Evolutionary conservation across 2,113 vertebrate genomes (phyloP), one percentile per base, ranked within the genome.

Genomic region (Cyanoliseus patagonus): DNA sequence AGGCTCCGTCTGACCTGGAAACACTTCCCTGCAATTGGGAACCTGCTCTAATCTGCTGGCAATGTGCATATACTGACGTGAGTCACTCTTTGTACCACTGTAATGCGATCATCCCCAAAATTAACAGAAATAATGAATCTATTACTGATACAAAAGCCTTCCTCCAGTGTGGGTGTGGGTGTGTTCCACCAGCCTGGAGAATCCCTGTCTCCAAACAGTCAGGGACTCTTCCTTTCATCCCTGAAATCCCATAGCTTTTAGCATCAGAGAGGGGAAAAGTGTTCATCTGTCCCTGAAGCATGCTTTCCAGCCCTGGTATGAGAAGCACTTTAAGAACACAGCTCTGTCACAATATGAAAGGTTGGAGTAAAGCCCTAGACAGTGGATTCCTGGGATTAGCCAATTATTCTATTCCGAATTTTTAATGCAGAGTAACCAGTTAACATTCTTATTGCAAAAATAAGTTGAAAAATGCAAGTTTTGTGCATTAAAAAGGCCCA

Each of bases 41-140:
- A 57, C 11, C 35, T 52, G 33, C 55, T 66, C 13, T 35, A 27
- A 12, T 20, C 57, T 77, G 33, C 64, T 55, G 73, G 44, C 17
- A 18, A n/a, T 0, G 2, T 16, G 59, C 47, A 9, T 1, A 12
- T 3, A 1, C 35, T 51, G 64, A 14, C 0, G 1, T 2, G 13
- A 90, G 55, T 14, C 33, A 30, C 24, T 35, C 22, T 66, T 41
- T 63, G n/a, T 53, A 68, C 44, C 63, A 25, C 33, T 33, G 46
- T 9, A 72, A 14, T 10, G 37, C 28, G 33, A 10, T 33, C 12
- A 28, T 17, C 33, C 63, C 28, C 49, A 69, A 55, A 75, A 74
- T 25, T 33, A 55, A 25, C 74, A 49, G 30, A n/a, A 73, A 46
- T 10, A 13, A 55, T 18, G 19, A 4, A 27, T 6, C 57, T 24